Percentiles rank a stretch among this genome's conserved stretches.
Conservation (phyloP, 2,888 invertebrate genomes). For the Linnaemya vulpina region DNA sequence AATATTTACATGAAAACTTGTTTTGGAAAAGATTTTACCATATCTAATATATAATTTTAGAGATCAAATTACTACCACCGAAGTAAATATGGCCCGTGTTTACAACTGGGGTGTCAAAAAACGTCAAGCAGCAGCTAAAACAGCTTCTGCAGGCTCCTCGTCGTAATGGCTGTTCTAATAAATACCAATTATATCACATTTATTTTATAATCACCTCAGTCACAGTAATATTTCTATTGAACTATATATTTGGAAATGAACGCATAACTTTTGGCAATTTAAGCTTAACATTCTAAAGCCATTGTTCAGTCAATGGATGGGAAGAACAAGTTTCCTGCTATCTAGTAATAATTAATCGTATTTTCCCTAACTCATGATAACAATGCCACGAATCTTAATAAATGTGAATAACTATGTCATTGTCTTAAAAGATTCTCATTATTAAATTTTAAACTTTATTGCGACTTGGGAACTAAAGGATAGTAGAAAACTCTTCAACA, state of each 20-base stretch:
- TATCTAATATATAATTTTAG: conserved; percentile 82
- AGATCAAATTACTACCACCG: conserved; percentile 98
- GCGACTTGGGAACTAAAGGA: too few relatives aligned
- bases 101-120: conserved; percentile 99
- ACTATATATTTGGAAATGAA: not conserved
- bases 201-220: conserved; percentile 24
- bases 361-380: too few relatives aligned
- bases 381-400: too few relatives aligned
- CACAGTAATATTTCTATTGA: not conserved
- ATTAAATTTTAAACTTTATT: too few relatives aligned
- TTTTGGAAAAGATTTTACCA: not conserved
- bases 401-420: too few relatives aligned
- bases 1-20: not conserved
- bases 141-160: conserved; percentile 62
- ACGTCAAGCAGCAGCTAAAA: conserved; percentile 89
- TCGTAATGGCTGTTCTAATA: conserved; percentile 60
- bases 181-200: conserved; percentile 29
- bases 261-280: not conserved
- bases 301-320: not conserved
- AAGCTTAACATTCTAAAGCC: not conserved
- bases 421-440: too few relatives aligned
- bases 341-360: too few relatives aligned
- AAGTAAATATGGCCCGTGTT: conserved; percentile 99
- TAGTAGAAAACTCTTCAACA: too few relatives aligned
- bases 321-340: not conserved